Evolutionary conservation across 2,888 invertebrate genomes (phyloP).

Genomic region (Leptothorax acervorum): DNA sequence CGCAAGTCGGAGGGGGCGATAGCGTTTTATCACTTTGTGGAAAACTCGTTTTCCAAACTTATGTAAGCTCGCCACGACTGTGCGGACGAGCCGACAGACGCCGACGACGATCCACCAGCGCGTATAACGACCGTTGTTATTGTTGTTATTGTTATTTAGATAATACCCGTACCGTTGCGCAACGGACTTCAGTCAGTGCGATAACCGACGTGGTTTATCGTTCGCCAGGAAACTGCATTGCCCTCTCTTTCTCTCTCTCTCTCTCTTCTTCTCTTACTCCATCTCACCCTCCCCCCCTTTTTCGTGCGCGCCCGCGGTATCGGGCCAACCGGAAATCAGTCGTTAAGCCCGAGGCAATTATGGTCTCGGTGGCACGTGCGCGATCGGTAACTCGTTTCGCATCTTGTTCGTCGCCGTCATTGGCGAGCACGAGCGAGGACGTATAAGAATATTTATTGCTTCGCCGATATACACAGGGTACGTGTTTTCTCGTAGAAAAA

Average conservation of each 20-base stretch:
- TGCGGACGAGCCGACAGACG: constrained; percentile 8
- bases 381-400: constrained; percentile 47
- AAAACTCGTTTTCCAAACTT: constrained; percentile 31
- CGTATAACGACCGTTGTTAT: constrained; percentile 57
- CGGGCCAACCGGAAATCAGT: constrained; percentile 47
- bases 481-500: not conserved
- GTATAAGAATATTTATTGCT: constrained; percentile 28
- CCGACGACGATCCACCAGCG: not conserved
- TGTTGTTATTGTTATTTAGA: constrained; percentile 68
- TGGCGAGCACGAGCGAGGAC: constrained; percentile 2
- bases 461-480: not conserved
- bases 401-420: constrained; percentile 24
- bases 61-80: constrained; percentile 19
- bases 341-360: constrained; percentile 45
- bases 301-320: constrained; percentile 6
- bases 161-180: constrained; percentile 63
- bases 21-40: constrained; percentile 38
- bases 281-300: not conserved
- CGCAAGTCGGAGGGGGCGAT: not conserved
- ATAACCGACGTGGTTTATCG: constrained; percentile 68
- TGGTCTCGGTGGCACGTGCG: constrained; percentile 39
- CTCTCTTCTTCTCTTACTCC: not conserved
- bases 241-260: not conserved
- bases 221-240: constrained; percentile 54
- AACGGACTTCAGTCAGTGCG: constrained; percentile 61